phyloP scores from a whole-genome alignment of 2,113 vertebrate species.

The Eublepharis macularius region DNA sequence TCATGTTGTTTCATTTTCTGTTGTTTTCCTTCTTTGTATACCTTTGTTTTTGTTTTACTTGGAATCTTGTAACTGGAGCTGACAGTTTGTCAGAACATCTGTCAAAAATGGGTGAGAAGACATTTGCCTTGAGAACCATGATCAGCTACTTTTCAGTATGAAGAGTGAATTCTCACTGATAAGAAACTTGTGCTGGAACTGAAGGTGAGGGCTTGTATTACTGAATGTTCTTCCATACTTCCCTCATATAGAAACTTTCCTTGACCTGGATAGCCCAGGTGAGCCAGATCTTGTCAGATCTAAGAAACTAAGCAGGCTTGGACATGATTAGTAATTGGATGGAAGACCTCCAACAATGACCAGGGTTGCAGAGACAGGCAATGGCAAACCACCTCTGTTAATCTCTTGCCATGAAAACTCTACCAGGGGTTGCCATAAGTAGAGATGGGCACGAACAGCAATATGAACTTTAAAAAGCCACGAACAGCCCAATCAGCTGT shows the following conservation, averaged over 20 bases:
- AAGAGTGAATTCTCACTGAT: neutral
- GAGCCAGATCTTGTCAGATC: too few species aligned
- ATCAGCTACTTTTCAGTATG: neutral
- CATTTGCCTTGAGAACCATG: neutral
- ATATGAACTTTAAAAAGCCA: too few species aligned
- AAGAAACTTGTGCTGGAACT: neutral
- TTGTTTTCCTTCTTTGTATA: neutral
- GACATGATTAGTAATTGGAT: too few species aligned
- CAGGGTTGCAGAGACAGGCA: too few species aligned
- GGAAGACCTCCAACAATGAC: too few species aligned
- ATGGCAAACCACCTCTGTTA: too few species aligned
- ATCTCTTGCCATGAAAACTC: too few species aligned
- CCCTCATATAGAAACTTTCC: neutral
- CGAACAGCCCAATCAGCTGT: too few species aligned
- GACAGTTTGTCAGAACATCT: constrained; percentile 15
- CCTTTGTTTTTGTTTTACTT: constrained; percentile 9
- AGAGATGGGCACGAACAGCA: too few species aligned
- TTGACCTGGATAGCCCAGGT: too few species aligned
- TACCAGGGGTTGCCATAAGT: too few species aligned
- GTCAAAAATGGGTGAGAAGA: constrained; percentile 13
- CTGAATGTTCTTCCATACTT: neutral
- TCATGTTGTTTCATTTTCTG: neutral
- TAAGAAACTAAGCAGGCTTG: too few species aligned
- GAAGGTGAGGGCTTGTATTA: neutral
- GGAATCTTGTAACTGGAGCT: neutral